Percentiles rank a stretch among this genome's conserved stretches.
These are phyloP conservation scores for Sinella curviseta DNA, from an alignment of 1,140 invertebrate genomes.

Conservation along the genomic window DNA sequence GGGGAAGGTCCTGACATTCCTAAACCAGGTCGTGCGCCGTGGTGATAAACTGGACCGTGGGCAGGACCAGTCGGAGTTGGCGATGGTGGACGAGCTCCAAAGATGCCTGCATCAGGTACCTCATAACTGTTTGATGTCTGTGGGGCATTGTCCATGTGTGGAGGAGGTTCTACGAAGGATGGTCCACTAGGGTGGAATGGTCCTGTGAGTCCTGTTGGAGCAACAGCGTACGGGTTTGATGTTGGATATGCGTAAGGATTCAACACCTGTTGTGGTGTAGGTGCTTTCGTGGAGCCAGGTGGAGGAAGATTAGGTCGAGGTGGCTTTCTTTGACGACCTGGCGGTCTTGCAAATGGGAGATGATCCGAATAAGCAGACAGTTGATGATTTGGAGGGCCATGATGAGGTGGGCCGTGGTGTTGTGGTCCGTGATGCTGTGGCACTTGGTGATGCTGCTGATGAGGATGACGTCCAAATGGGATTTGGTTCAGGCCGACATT, in stretches of 20 bases:
- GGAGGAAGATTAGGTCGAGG: neutral
- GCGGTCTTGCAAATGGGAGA: neutral
- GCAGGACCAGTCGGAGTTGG: neutral
- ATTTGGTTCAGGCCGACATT: too few species aligned
- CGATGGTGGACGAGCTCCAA: neutral
- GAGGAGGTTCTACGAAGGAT: neutral
- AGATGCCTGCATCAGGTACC: neutral
- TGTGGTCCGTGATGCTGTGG: neutral
- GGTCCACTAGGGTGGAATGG: neutral
- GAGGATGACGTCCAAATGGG: neutral
- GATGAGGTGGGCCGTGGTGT: neutral
- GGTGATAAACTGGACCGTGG: neutral
- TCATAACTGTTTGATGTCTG: constrained; percentile 4
- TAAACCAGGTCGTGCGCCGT: neutral
- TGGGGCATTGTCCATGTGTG: constrained; percentile 2
- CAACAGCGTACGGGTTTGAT: neutral
- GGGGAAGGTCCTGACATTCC: neutral
- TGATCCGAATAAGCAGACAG: neutral
- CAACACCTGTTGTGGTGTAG: neutral
- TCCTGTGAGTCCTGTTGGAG: neutral
- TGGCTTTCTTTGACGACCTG: neutral
- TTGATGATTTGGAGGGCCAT: neutral
- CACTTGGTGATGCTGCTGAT: neutral
- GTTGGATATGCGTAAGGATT: neutral
- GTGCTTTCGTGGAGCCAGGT: neutral